Evolutionary conservation across 2,888 invertebrate species (phyloP), one percentile per base, ranked within the genome.

Genomic region (Parascotia fuliginaria): DNA sequence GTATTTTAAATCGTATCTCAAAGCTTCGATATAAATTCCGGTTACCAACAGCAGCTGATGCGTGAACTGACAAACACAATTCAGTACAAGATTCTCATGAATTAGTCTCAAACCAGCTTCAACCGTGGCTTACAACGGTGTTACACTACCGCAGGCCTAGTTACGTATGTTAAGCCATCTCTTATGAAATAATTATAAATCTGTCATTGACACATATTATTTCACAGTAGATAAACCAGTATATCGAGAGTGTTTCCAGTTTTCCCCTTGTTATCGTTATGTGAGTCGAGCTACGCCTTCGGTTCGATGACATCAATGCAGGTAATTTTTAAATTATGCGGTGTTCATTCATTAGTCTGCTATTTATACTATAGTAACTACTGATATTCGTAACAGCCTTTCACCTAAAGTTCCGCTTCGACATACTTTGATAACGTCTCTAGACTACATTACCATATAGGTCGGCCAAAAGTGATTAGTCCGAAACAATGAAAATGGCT

Each of bases 131-230:
- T 33, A 36, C 41, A 38, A 42, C 19, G 14, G 29, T 36, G 50
- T 48, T 48, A 36, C 46, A 53, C 51, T 50, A 53, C 37, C 54
- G 43, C 49, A 42, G 55, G 51, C 49, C 48, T 45, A 53, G 63
- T 61, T 65, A 58, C 53, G 55, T 50, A 41, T 45, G 41, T 56
- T 46, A 53, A 49, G 55, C 50, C 58, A 63, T 63, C 53, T 60
- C 45, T 64, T 65, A 60, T 52, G 65, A 65, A 60, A 68, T 68
- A 48, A 57, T 61, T 59, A 55, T 69, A 55, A 62, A 62, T 57
- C 61, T 60, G 58, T 61, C 63, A 68, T 63, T 69, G 69, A 57
- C 68, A 69, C 49, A 65, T 67, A 65, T 63, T 42, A 57, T 54
- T 56, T 53, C 49, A 54, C 27, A 57, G 53, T 56, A 54, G 55